phyloP scores from a whole-genome alignment of 1,140 invertebrate species.

The Aradophagus sp. region DNA sequence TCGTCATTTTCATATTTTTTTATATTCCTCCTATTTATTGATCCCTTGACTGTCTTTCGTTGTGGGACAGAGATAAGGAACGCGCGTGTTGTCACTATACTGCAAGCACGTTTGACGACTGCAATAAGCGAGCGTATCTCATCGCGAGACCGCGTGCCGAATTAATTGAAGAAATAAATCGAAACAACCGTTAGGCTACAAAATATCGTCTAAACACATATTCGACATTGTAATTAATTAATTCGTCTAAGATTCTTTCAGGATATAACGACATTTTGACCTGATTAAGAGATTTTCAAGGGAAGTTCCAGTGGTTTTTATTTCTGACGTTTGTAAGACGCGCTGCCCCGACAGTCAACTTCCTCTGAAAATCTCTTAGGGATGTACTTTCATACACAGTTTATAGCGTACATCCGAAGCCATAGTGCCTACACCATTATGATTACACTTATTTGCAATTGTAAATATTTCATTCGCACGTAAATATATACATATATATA shows the following conservation, averaged over 20 bases:
- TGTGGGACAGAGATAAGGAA: conserved; percentile 20
- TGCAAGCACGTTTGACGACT: conserved; percentile 28
- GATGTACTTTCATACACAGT: conserved; percentile 74
- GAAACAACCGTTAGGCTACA: conserved; percentile 62
- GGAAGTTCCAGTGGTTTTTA: conserved; percentile 52
- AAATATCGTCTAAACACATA: conserved; percentile 66
- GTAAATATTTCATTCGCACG: conserved; percentile 73
- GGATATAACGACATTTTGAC: conserved; percentile 65
- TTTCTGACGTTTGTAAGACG: conserved; percentile 46
- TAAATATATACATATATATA: too few species aligned
- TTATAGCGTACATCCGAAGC: conserved; percentile 75
- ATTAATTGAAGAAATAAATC: conserved; percentile 54
- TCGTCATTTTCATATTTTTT: conserved; percentile 40
- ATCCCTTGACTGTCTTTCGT: conserved; percentile 18
- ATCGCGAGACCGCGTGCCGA: conserved; percentile 61
- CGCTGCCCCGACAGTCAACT: conserved; percentile 34
- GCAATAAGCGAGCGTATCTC: conserved; percentile 17
- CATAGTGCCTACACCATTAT: conserved; percentile 75
- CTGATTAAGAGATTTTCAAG: conserved; percentile 67
- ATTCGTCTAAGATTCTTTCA: conserved; percentile 67
- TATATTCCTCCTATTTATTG: conserved; percentile 13
- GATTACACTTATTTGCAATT: conserved; percentile 71
- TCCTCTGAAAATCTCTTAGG: conserved; percentile 68
- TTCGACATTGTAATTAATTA: conserved; percentile 66
- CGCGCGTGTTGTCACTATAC: conserved; percentile 27